These are phyloP conservation scores for Acropora yongei DNA, from an alignment of 64 coral and sea anemone species.

Conservation along the genomic window DNA sequence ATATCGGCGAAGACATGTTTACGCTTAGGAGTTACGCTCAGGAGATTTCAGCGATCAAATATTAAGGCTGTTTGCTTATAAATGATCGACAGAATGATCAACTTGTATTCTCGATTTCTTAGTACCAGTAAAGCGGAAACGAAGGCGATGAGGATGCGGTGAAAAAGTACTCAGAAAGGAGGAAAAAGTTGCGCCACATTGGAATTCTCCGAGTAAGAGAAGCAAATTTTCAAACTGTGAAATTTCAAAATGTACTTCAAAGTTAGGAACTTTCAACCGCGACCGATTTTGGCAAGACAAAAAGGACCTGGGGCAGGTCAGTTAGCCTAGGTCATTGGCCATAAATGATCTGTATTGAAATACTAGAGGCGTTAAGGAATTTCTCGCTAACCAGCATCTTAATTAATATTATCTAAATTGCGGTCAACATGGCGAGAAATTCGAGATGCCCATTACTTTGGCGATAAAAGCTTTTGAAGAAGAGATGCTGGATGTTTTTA, in stretches of 20 bases:
- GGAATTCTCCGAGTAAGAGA: too few relatives aligned
- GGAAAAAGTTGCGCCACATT: neutral
- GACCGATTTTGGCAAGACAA: neutral
- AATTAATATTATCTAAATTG: neutral
- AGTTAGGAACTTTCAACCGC: neutral
- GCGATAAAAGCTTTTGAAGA: neutral
- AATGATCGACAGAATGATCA: neutral
- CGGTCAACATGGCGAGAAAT: neutral
- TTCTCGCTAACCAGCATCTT: neutral
- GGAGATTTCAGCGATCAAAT: neutral
- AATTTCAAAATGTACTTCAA: neutral
- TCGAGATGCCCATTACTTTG: neutral
- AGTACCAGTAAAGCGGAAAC: neutral
- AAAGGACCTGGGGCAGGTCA: constrained; percentile 14
- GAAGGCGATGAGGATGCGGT: neutral
- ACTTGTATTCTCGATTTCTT: neutral
- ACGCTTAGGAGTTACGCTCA: too few relatives aligned
- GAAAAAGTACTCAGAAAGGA: neutral
- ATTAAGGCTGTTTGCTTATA: neutral
- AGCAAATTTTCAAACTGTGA: neutral
- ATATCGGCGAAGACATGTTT: neutral
- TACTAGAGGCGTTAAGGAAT: neutral
- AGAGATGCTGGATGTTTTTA: neutral
- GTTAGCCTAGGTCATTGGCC: constrained; percentile 3
- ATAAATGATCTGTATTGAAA: neutral